Base-by-base conservation (phyloP, 2,797 vertebrate species). In the Synanceia verrucosa region DNA sequence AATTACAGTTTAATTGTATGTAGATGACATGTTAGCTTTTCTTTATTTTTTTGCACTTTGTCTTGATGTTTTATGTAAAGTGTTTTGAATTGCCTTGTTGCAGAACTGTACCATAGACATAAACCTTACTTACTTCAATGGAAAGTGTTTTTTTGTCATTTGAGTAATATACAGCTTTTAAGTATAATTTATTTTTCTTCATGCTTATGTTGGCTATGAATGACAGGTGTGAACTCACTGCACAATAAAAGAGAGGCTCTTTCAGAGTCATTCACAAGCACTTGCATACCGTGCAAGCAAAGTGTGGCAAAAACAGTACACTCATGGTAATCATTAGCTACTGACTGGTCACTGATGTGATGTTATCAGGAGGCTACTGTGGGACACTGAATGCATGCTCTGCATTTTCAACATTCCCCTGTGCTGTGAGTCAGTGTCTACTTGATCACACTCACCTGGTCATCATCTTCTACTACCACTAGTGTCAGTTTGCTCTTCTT, bases 401-500 rank as follows among this genome's bases (percentile, higher is more conserved):
- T 21, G 9, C 19, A 39, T 78, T 73, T 33, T 65, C 2, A 64
- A 39, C 44, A 57, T 60, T 53, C 52, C 58, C 65, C 11, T 55
- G 1, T 37, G 39, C 0, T 4, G 9, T 1, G 6, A 6, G 31
- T 36, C 1, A 1, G 14, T 28, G 44, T 12, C 28, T 6, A 39
- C n/a, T n/a, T 16, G 18, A 16, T 58, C 16, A 16, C 16, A 29
- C 11, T 86, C 92, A 98, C 97, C 96, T 99, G 97, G 61, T 98
- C 97, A 78, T 99, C 98, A 82, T 99, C 98, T 88, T 99, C 98
- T 80, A 99, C 98, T 41, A 99, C 98, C 72, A 99, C 97, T 16
- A 99, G 91, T 0, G 97, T 99, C 88, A 99, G 93, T 84, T 97
- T 99, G 91, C 93, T 98, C 91, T 97, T 99, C 91, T 95, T 99